Evolutionary conservation across 2,797 vertebrate species (phyloP).

Genomic region (Nannoperca australis): DNA sequence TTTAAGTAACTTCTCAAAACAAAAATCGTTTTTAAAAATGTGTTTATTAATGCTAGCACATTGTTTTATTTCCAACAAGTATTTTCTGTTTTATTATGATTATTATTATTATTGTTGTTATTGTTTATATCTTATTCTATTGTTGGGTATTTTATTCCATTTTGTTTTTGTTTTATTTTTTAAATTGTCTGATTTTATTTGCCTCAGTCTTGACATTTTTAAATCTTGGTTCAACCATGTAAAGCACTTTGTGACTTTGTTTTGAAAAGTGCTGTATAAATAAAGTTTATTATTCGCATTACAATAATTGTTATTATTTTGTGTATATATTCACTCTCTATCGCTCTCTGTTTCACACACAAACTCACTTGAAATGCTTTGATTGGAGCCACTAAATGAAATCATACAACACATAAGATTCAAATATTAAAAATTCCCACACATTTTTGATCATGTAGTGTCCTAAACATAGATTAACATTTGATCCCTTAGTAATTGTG

Average conservation of each 20-base stretch:
- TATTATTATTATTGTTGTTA: too few relatives aligned
- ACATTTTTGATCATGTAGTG: constrained; percentile 4
- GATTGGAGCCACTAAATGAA: constrained; percentile 3
- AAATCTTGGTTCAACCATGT: neutral
- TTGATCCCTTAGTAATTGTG: constrained; percentile 37
- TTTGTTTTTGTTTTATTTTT: too few relatives aligned
- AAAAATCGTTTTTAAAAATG: too few relatives aligned
- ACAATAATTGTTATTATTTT: neutral
- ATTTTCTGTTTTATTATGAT: too few relatives aligned
- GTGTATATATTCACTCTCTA: neutral
- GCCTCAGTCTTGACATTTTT: too few relatives aligned
- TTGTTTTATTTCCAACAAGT: too few relatives aligned
- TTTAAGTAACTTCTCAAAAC: too few relatives aligned
- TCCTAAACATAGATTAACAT: constrained; percentile 60
- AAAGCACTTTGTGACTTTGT: neutral
- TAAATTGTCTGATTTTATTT: neutral
- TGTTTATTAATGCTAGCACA: too few relatives aligned
- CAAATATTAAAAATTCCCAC: neutral
- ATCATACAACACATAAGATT: constrained; percentile 20
- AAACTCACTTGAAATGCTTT: constrained; percentile 11
- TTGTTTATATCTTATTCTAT: too few relatives aligned
- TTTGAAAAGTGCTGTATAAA: neutral
- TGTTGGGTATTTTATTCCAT: too few relatives aligned
- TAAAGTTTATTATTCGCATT: neutral
- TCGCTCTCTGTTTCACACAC: neutral